Evolutionary conservation across 23 tunicate genomes (phyloP).

Genomic region (Corella eumyota): DNA sequence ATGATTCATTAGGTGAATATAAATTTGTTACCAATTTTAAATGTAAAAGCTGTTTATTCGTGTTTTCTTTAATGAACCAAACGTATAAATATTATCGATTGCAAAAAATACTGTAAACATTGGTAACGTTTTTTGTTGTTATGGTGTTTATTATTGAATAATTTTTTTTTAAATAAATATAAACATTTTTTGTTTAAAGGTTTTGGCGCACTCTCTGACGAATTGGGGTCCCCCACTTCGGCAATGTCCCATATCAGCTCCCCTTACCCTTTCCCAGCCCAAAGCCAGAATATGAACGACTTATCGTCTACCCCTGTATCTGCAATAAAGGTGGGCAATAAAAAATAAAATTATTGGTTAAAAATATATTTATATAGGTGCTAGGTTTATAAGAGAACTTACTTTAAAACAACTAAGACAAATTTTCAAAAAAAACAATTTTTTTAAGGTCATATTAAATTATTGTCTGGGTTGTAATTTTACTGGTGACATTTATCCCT

Average conservation of each 20-base stretch:
- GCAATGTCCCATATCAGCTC: conserved; percentile 59
- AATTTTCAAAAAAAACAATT: too few relatives aligned
- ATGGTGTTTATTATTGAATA: background rate
- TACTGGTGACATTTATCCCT: too few relatives aligned
- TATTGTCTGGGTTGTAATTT: too few relatives aligned
- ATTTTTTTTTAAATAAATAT: background rate
- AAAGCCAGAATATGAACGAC: background rate
- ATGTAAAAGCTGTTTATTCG: too few relatives aligned
- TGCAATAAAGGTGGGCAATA: conserved; percentile 20
- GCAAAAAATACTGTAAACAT: background rate
- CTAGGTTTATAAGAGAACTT: too few relatives aligned
- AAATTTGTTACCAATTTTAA: background rate
- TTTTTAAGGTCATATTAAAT: too few relatives aligned
- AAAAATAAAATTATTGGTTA: too few relatives aligned
- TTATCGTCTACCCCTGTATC: conserved; percentile 12
- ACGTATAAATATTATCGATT: too few relatives aligned
- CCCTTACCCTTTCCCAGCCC: conserved; percentile 56
- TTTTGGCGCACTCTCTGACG: conserved; percentile 49
- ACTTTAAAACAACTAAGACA: too few relatives aligned
- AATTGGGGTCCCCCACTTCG: conserved; percentile 65
- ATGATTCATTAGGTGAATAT: conserved; percentile 21
- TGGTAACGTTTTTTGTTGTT: background rate
- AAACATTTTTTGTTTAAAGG: conserved; percentile 27
- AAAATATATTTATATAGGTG: too few relatives aligned
- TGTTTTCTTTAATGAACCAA: too few relatives aligned